Conservation (phyloP, 2,113 vertebrate genomes). For the Macaca mulatta region DNA sequence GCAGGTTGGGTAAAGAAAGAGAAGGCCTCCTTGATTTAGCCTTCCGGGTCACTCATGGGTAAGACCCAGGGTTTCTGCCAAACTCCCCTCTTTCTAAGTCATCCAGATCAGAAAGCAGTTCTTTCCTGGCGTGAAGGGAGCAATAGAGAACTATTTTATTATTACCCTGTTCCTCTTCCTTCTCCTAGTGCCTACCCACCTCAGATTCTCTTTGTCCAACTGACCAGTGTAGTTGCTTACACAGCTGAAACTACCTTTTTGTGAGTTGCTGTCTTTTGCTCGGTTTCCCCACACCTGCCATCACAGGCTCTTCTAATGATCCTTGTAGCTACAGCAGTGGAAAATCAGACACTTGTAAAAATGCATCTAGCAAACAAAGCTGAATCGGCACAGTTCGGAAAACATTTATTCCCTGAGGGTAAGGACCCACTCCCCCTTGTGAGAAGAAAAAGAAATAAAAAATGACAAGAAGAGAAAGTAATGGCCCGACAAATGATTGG, state of each 20-base stretch:
- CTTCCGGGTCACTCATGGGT: not conserved
- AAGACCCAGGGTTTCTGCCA: not conserved
- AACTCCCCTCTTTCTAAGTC: not conserved
- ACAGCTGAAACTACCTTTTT: not conserved
- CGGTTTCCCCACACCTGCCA: not conserved
- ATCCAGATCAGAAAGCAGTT: not conserved
- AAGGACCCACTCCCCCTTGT: not conserved
- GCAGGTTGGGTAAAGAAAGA: not conserved
- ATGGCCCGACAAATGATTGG: not conserved
- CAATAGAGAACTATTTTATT: not conserved
- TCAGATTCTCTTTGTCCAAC: not conserved
- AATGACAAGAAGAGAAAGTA: not conserved
- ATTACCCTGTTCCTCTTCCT: not conserved
- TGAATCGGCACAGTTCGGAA: constrained; percentile 1
- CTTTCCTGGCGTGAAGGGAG: not conserved
- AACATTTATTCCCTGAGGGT: not conserved
- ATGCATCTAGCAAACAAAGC: not conserved
- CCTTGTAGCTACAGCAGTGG: not conserved
- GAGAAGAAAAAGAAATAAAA: not conserved
- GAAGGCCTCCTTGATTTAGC: not conserved
- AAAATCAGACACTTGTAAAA: constrained; percentile 51
- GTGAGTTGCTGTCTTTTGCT: not conserved
- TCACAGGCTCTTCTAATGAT: constrained; percentile 34
- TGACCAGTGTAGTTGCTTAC: not conserved
- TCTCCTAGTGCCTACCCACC: not conserved